These are phyloP conservation scores for Drosophila siamana DNA, from an alignment of 2,888 invertebrate species.

Conservation along the genomic window DNA sequence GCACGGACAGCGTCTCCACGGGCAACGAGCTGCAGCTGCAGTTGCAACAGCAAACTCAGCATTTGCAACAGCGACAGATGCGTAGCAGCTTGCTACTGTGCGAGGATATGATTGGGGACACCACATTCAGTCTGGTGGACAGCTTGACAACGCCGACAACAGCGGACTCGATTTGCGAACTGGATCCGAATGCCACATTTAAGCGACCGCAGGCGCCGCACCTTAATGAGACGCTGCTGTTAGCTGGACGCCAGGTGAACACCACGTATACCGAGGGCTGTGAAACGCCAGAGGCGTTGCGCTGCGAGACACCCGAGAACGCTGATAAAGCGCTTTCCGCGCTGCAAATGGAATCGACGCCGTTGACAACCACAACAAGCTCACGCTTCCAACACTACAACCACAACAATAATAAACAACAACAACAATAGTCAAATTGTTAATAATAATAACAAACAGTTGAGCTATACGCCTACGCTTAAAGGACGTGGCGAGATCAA, in stretches of 20 bases:
- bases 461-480: constrained; percentile 73
- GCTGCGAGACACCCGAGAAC: constrained; percentile 82
- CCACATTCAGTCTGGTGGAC: constrained; percentile 82
- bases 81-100: constrained; percentile 65
- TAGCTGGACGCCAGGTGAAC: constrained; percentile 57
- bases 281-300: constrained; percentile 54
- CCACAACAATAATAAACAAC: constrained; percentile 28
- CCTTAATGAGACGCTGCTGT: constrained; percentile 74
- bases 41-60: background rate
- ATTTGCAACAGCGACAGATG: constrained; percentile 4
- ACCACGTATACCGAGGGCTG: constrained; percentile 63
- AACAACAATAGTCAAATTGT: constrained; percentile 24
- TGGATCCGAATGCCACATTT: constrained; percentile 61
- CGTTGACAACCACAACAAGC: constrained; percentile 65
- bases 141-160: constrained; percentile 58
- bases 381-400: constrained; percentile 45
- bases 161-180: constrained; percentile 23
- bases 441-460: constrained; percentile 62
- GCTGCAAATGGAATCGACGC: constrained; percentile 81
- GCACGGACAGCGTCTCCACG: constrained; percentile 81
- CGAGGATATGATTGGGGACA: constrained; percentile 83
- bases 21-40: constrained; percentile 38
- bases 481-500: constrained; percentile 69
- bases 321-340: constrained; percentile 55
- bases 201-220: constrained; percentile 48